phyloP scores from a whole-genome alignment of 2,113 vertebrate species.

The Sylvilagus bachmani region DNA sequence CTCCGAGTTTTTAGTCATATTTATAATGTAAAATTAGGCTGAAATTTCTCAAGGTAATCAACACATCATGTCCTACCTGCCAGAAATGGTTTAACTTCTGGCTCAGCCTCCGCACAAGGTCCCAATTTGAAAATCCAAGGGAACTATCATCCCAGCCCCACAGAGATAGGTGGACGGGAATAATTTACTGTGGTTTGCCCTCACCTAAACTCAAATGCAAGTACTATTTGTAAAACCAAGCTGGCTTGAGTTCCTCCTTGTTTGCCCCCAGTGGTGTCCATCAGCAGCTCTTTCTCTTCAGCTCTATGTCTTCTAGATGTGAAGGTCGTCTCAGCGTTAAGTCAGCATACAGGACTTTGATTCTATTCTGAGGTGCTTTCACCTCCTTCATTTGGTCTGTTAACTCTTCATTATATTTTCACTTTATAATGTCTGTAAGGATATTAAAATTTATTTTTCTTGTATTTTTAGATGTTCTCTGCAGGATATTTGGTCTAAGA shows the following conservation, averaged over 20 bases:
- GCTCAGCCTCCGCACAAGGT: neutral
- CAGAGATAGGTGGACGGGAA: fast-evolving
- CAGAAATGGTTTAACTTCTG: neutral
- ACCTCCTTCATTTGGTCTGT: neutral
- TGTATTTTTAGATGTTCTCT: neutral
- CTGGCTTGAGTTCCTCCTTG: too few species aligned
- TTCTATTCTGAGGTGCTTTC: neutral
- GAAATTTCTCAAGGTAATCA: neutral
- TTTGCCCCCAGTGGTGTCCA: neutral
- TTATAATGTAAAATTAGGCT: neutral
- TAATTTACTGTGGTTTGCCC: neutral
- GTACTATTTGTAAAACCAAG: neutral
- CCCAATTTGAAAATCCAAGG: neutral
- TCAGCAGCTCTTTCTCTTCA: neutral
- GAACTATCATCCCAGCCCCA: neutral
- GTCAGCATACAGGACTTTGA: neutral
- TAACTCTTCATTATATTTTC: neutral
- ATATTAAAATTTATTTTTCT: neutral
- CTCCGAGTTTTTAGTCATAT: neutral
- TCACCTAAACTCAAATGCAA: neutral
- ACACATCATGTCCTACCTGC: neutral
- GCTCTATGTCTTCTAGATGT: neutral
- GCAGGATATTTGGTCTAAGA: neutral
- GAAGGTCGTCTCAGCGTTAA: neutral
- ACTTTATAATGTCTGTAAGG: neutral